Conservation (phyloP, 1,140 invertebrate genomes). For the Nebria ingens region DNA sequence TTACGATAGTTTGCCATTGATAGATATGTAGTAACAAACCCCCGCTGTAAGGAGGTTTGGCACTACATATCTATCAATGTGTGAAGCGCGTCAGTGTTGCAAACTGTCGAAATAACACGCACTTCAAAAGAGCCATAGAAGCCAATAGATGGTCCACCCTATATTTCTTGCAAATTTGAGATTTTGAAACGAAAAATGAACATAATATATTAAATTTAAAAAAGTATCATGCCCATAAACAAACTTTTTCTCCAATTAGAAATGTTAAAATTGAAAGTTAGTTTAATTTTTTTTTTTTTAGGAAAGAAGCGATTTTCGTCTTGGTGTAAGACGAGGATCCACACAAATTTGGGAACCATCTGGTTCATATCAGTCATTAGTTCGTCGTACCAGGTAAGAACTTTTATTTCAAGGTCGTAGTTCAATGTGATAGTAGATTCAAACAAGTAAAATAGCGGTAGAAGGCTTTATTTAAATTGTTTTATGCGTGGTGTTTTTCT, state of each 20-base stretch:
- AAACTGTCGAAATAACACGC: too few relatives aligned
- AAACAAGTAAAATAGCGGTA: too few relatives aligned
- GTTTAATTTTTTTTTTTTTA: conserved; percentile 31
- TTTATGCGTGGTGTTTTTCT: neutral
- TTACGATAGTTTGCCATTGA: too few relatives aligned
- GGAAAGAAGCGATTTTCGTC: conserved; percentile 57
- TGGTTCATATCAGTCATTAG: conserved; percentile 25
- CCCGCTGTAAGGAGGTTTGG: too few relatives aligned
- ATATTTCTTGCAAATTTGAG: too few relatives aligned
- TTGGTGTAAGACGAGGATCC: conserved; percentile 52
- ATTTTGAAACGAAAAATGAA: conserved; percentile 16
- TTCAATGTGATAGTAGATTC: neutral
- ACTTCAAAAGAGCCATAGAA: too few relatives aligned
- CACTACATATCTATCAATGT: too few relatives aligned
- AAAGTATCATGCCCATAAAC: neutral
- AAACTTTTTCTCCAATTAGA: neutral
- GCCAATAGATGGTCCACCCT: too few relatives aligned
- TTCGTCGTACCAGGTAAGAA: conserved; percentile 41
- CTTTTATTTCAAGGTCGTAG: neutral
- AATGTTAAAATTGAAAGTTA: conserved; percentile 11
- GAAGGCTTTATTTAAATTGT: neutral
- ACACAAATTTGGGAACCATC: conserved; percentile 62
- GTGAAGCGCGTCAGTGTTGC: too few relatives aligned
- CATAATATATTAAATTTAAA: neutral
- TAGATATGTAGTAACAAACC: too few relatives aligned